phyloP scores from a whole-genome alignment of 2,797 vertebrate species.

The Chromis chromis region DNA sequence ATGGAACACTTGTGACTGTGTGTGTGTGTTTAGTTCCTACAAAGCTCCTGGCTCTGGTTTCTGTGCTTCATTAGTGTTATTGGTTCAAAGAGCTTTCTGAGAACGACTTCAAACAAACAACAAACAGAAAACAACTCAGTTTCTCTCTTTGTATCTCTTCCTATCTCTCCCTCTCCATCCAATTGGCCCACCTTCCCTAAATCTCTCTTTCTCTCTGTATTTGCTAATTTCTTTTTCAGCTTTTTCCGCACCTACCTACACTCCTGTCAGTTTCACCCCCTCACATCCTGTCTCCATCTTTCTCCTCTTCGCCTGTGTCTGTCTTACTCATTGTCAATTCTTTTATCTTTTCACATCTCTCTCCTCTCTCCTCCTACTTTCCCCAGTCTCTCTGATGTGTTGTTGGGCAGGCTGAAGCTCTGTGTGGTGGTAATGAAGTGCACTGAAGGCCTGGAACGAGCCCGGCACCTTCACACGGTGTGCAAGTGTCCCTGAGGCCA shows the following conservation, averaged over 20 bases:
- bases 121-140: constrained; percentile 42
- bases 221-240: constrained; percentile 48
- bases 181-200: constrained; percentile 33
- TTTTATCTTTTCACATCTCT: constrained; percentile 70
- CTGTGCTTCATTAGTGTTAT: constrained; percentile 59
- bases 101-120: constrained; percentile 61
- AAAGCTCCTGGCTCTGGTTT: constrained; percentile 27
- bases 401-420: constrained; percentile 57
- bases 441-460: constrained; percentile 45
- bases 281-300: constrained; percentile 58
- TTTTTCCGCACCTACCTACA: constrained; percentile 57
- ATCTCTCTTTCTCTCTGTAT: constrained; percentile 22
- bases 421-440: constrained; percentile 67
- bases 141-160: constrained; percentile 19
- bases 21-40: constrained; percentile 20
- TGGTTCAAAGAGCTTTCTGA: constrained; percentile 58
- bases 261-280: constrained; percentile 64
- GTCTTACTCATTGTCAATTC: constrained; percentile 70
- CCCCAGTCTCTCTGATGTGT: constrained; percentile 67
- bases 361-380: constrained; percentile 64
- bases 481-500: constrained; percentile 53
- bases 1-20: background rate
- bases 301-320: constrained; percentile 59
- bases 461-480: constrained; percentile 16
- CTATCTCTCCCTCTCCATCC: constrained; percentile 19